Evolutionary conservation across 2,888 invertebrate genomes (phyloP), one percentile per base, ranked within the genome.

Genomic region (Drosophila crucigera): DNA sequence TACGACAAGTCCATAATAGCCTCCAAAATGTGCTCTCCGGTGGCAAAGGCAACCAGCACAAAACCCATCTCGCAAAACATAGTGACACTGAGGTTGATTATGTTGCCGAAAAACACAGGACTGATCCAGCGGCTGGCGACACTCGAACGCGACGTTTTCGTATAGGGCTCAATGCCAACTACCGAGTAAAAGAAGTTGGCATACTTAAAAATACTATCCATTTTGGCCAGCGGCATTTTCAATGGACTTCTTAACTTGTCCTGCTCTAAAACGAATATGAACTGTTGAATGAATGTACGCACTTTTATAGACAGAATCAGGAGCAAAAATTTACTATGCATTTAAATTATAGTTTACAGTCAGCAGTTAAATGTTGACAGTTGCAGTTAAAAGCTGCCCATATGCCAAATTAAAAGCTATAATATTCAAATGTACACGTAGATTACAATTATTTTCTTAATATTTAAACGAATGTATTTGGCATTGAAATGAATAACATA

Each of bases 1-100:
- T 90, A 93, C 0, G 92, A 90, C 68, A 91, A 80, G 0, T 87
- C 80, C 52, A 84, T 90, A 5, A 89, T 90, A 37, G 90, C 90
- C 39, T 91, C 91, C 0, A 91, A n/a, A 10, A 92, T 83, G 6
- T 89, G 65, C n/a, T 82, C 70, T 1, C 83, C 80, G 3, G 75
- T 69, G 11, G 52, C 63, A 0, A 91, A 47, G 0, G 91, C 83
- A 22, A 80, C 37, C n/a, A 78, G 35, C 6, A 92, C 80, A 66
- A 82, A 91, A 1, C 80, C n/a, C 1, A 85, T 6, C 68, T 92
- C 91, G 11, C 80, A 1, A 84, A 0, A 4, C 87, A 43, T 11
- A 70, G 60, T 0, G 69, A 0, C 1, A 30, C 67, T 70, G 2
- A 92, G 67, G 59, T 91, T 92, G 0, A 82, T 52, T 1, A 83